Percentiles rank a stretch among this genome's conserved stretches.
Evolutionary conservation across 2,797 vertebrate species (phyloP).

Genomic region (Esox lucius): DNA sequence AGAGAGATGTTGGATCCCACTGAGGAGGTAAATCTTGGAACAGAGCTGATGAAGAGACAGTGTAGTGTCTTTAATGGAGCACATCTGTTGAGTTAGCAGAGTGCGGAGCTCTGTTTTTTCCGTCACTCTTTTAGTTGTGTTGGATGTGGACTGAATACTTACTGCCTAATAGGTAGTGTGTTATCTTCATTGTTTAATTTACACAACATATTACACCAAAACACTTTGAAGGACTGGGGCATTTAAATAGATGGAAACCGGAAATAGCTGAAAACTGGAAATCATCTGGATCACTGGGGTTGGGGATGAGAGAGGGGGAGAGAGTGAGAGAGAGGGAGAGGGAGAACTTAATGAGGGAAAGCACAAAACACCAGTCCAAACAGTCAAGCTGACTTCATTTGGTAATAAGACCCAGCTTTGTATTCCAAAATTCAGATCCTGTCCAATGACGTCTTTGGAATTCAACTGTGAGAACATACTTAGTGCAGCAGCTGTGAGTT

Average conservation of each 20-base stretch:
- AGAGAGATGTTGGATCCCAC: background rate
- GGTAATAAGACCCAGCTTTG: background rate
- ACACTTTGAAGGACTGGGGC: background rate
- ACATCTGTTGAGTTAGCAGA: constrained; percentile 58
- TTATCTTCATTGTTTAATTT: background rate
- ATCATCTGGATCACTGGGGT: background rate
- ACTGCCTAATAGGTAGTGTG: constrained; percentile 35
- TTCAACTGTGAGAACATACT: background rate
- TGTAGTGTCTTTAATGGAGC: constrained; percentile 53
- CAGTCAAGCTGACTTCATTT: background rate
- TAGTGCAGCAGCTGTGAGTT: background rate
- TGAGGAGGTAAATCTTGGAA: constrained; percentile 9
- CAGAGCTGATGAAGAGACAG: constrained; percentile 26
- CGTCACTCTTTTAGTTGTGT: constrained; percentile 39
- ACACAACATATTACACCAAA: constrained; percentile 14
- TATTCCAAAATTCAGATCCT: background rate
- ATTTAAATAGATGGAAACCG: constrained; percentile 9
- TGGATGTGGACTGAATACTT: constrained; percentile 3
- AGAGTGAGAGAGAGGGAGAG: constrained; percentile 31
- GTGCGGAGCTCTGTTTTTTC: constrained; percentile 23
- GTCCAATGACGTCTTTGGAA: background rate
- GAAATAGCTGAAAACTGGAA: constrained; percentile 19
- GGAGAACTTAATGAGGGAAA: constrained; percentile 31
- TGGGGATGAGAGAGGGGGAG: constrained; percentile 25
- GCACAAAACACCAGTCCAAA: background rate